Conservation (phyloP, 35 echinoderm and acorn worm species). For the Acanthaster planci region DNA sequence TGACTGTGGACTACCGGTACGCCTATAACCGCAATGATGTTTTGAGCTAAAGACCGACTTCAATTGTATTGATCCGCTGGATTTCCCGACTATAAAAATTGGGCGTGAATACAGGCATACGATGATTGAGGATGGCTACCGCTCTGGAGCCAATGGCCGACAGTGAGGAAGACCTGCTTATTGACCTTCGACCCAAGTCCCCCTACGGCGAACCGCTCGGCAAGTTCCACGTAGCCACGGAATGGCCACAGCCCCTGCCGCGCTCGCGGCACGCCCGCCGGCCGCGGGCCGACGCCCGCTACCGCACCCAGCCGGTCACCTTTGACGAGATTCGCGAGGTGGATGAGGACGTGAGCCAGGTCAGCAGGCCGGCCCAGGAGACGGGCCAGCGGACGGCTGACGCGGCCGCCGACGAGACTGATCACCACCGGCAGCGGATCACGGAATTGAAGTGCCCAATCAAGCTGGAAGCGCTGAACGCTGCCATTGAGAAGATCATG, state of each 20-base stretch:
- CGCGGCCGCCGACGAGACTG: background rate
- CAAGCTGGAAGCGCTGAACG: slow-evolving; percentile 5
- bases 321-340: slow-evolving; percentile 7
- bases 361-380: background rate
- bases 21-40: too few relatives aligned
- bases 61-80: too few relatives aligned
- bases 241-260: slow-evolving; percentile 24
- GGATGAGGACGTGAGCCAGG: slow-evolving; percentile 5
- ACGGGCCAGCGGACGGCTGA: background rate
- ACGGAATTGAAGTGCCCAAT: background rate
- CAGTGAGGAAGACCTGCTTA: background rate
- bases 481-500: slow-evolving; percentile 10
- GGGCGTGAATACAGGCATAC: too few relatives aligned
- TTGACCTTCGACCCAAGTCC: background rate
- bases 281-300: background rate
- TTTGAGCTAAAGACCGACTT: too few relatives aligned
- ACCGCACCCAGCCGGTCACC: slow-evolving; percentile 25
- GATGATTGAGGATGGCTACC: background rate
- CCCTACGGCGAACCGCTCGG: slow-evolving; percentile 16
- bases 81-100: too few relatives aligned
- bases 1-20: too few relatives aligned
- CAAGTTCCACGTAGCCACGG: slow-evolving; percentile 12
- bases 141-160: background rate
- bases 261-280: slow-evolving; percentile 1
- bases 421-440: background rate